Base-by-base conservation (phyloP, 2,888 invertebrate species). In the Plebejus anna region DNA sequence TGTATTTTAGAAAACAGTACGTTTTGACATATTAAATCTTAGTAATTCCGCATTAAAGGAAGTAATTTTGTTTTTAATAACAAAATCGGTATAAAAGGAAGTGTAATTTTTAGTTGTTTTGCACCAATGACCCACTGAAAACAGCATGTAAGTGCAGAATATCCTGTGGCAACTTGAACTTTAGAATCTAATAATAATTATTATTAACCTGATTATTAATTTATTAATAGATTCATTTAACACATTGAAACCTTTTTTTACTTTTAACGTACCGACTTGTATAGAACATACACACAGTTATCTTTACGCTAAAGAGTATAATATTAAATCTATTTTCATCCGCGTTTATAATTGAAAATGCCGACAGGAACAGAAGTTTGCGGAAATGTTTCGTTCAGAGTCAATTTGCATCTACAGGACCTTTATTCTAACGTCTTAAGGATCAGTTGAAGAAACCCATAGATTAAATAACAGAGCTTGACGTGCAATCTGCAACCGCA, bases 401-500 rank as follows among this genome's bases (percentile, higher is more conserved):
- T 16, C 13, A 16, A 16, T 16, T 55, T 16, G 16, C 55, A 11
- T 51, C 4, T 51, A 13, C 51, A 55, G 55, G 55, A 55, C 16
- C 13, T 4, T 55, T 55, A 55, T 16, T 13, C 1, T 16, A 16
- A 16, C 3, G 55, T 16, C 55, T 4, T 55, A 55, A 16, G 55
- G 55, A 4, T 55, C 0, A 55, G 4, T 55, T 55, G 16, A 55
- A 55, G 16, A 16, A 55, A 55, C 4, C 4, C 11, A 0, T 55
- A 16, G 4, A 9, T 42, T 51, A 55, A 55, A 55, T 55, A 55
- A 16, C 55, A 13, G 55, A 55, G 55, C 55, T 55, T 66, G 32
- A 66, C 66, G 32, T 66, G 66, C 66, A 66, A 66, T 66, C 66
- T 32, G 66, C 66, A 32, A 66, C 66, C 66, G 66, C 66, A 66